A percentile compares a stretch with the other conserved stretches of the same genome.
phyloP scores from a whole-genome alignment of 2,113 vertebrate species.

The Kryptolebias marmoratus region DNA sequence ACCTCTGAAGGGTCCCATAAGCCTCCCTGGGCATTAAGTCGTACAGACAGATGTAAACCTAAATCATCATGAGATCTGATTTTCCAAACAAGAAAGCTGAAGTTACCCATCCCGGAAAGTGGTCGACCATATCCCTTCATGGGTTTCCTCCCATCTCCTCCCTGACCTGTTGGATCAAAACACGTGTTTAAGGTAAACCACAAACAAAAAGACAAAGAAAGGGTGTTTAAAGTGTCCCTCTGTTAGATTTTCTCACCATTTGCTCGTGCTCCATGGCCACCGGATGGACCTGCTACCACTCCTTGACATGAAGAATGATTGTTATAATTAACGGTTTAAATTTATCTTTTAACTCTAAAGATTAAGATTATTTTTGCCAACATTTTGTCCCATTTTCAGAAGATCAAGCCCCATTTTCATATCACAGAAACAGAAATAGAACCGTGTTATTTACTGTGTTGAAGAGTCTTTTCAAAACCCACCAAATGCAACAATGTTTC shows the following conservation, averaged over 20 bases:
- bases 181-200: background rate
- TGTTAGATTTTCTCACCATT: constrained; percentile 34
- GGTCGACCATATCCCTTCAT: constrained; percentile 66
- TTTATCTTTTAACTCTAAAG: background rate
- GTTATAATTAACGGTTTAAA: background rate
- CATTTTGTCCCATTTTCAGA: too few species aligned
- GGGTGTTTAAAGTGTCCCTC: background rate
- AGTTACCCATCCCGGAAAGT: constrained; percentile 58
- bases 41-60: background rate
- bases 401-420: too few species aligned
- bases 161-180: constrained; percentile 51
- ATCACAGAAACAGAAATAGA: too few species aligned
- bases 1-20: constrained; percentile 46
- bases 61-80: background rate
- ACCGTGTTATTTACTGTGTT: too few species aligned
- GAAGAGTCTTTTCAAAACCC: too few species aligned
- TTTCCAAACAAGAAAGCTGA: background rate
- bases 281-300: constrained; percentile 17
- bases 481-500: too few species aligned
- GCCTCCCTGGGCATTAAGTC: constrained; percentile 34
- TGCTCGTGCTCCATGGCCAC: constrained; percentile 22
- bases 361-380: background rate
- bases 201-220: background rate
- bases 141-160: constrained; percentile 47
- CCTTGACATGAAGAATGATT: constrained; percentile 35